Evolutionary conservation across 2,888 invertebrate species (phyloP), one percentile per base, ranked within the genome.

Genomic region (Selenia dentaria): DNA sequence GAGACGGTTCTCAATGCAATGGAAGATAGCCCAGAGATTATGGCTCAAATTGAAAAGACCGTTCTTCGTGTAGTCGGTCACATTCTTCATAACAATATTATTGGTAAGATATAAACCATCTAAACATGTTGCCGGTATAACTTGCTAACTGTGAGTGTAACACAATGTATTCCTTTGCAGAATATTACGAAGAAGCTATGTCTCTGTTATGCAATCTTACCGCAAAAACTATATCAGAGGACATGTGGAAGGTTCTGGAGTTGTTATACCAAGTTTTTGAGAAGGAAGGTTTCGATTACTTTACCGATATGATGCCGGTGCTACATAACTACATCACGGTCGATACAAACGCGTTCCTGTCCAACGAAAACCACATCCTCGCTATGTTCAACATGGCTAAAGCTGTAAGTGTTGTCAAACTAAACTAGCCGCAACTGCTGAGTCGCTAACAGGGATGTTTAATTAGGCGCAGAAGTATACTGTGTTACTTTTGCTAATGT

Each of bases 221-320:
- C 1, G 93, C 95, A 33, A 96, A 96, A 75, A 92, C 93, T 39
- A 95, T 99, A 66, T 97, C 98, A 0, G 94, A 94, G 24, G 96
- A 97, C 71, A 97, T 99, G 97, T 99, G 99, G 99, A 96, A 96
- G 78, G 96, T 99, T 40, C 94, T 98, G 55, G 96, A 96, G 77
- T 86, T 97, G 40, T 92, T 98, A 64, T 98, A 97, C 81, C 94
- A 94, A 76, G 95, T 98, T 59, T 98, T 99, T 74, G 96, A 97
- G 88, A 97, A 97, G 71, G 98, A 98, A 77, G 98, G 98, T 27
- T 94, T 95, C 42, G 99, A 99, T 74, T 99, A 98, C 90, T 99
- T 99, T 81, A 94, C 95, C 49, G 99, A 99, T 70, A 98, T 99
- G 96, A 99, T 99, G 98, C 98, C 99, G 0, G 96, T 98, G 3